phyloP scores from a whole-genome alignment of 1,140 invertebrate genomes.

The Portunus trituberculatus region DNA sequence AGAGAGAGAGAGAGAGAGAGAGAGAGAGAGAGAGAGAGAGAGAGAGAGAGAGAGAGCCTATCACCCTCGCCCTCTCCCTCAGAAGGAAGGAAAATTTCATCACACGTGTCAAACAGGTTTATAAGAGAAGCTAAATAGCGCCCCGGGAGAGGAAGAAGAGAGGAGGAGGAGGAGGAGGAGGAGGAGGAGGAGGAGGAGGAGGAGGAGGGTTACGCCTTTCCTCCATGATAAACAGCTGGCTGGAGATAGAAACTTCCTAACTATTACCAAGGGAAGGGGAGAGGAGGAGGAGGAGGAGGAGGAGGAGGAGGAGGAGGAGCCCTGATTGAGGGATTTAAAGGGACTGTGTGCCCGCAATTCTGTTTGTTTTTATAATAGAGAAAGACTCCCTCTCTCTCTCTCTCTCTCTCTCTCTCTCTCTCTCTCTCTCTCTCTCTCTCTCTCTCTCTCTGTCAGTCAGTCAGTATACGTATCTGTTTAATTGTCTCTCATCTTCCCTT shows the following conservation, averaged over 20 bases:
- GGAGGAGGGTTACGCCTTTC: background rate
- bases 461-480: too few species aligned
- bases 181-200: background rate
- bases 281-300: background rate
- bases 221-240: background rate
- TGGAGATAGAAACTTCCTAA: background rate
- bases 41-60: conserved; percentile 35
- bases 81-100: background rate
- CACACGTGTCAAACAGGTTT: conserved; percentile 11
- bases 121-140: conserved; percentile 22
- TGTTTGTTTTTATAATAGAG: background rate
- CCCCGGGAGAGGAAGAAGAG: background rate
- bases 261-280: background rate
- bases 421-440: background rate
- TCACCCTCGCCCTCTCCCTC: conserved; percentile 4
- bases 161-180: background rate
- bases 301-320: background rate
- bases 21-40: conserved; percentile 52
- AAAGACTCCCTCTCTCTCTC: background rate
- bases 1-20: conserved; percentile 30
- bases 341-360: background rate
- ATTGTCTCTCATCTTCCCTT: too few species aligned
- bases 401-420: too few species aligned
- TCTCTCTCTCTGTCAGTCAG: background rate
- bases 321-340: background rate